Base-by-base conservation (phyloP, 2,797 vertebrate genomes). In the Cryptoblepharus egeriae region DNA sequence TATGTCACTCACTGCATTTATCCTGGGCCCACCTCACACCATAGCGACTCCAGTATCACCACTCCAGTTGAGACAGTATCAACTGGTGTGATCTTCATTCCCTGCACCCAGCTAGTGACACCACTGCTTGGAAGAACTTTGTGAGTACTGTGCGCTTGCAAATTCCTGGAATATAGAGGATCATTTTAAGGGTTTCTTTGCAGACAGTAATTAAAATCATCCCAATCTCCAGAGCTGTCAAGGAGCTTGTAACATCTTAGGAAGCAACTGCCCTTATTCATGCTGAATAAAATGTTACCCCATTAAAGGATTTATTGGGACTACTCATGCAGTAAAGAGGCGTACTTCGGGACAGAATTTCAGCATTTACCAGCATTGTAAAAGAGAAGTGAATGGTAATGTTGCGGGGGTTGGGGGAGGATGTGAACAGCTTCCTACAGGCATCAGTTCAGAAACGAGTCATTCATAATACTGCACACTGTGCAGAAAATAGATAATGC, bases 381-480 rank as follows among this genome's bases (percentile, higher is more conserved):
- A 82, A 78, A 32, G 49, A 73, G 37, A 79, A 28, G 32, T 30
- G 65, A 73, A 78, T 8, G 13, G 13, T 26, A 2, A 28, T 49
- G 45, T 2, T 13, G 12, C 1, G 8, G 12, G 26, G 15, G 3
- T 9, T 26, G 37, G 10, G 10, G n/a, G 2, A 3, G 60, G 30
- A 9, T 24, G 37, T 35, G 64, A 49, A 37, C 12, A 35, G 60
- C 35, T 78, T 57, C 22, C 15, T 63, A 61, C 57, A 24, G 55
- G 13, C 24, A 37, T 82, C 74, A n/a, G 85, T 78, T 89, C 84
- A 83, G 78, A 87, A 75, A 52, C 45, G 45, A 58, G 37, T 91
- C 88, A 92, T 92, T 93, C 92, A 90, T 85, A 88, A 88, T 2
- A 15, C 84, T 73, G 83, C 90, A 86, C 87, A 89, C 86, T 70